These are phyloP conservation scores for Merluccius polli DNA, from an alignment of 2,797 vertebrate species.

Conservation along the genomic window DNA sequence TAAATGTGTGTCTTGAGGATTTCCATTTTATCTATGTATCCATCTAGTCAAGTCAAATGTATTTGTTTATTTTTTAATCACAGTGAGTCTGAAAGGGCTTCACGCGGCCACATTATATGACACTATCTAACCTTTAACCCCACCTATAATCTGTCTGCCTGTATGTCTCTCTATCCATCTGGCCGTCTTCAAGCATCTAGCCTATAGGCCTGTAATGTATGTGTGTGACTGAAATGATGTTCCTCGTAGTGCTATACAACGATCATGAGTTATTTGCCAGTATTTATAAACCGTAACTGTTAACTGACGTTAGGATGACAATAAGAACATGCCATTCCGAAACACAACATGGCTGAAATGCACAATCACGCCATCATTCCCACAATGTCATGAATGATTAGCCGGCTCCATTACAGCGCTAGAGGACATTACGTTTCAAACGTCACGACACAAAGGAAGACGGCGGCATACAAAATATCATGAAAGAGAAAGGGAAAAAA, in stretches of 20 bases:
- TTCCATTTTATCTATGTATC: not conserved
- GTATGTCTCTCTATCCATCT: not conserved
- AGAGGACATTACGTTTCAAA: constrained; percentile 24
- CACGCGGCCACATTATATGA: not conserved
- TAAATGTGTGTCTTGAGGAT: constrained; percentile 36
- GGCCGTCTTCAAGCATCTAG: not conserved
- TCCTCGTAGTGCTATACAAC: constrained; percentile 31
- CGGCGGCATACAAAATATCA: constrained; percentile 57
- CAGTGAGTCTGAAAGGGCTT: not conserved
- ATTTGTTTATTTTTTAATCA: not conserved
- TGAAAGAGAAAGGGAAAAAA: constrained; percentile 47
- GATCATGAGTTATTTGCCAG: constrained; percentile 1
- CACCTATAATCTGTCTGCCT: not conserved
- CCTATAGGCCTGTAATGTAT: not conserved
- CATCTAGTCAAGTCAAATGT: not conserved
- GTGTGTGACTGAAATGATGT: not conserved
- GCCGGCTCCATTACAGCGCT: constrained; percentile 44
- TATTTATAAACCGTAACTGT: constrained; percentile 36
- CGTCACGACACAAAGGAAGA: constrained; percentile 41
- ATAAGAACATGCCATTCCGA: constrained; percentile 44
- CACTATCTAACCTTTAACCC: not conserved
- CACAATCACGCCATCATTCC: constrained; percentile 24
- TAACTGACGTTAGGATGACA: constrained; percentile 41
- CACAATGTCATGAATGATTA: constrained; percentile 34
- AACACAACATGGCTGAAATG: constrained; percentile 34